Evolutionary conservation across 2,888 invertebrate genomes (phyloP).

Genomic region (Lysandra bellargus): DNA sequence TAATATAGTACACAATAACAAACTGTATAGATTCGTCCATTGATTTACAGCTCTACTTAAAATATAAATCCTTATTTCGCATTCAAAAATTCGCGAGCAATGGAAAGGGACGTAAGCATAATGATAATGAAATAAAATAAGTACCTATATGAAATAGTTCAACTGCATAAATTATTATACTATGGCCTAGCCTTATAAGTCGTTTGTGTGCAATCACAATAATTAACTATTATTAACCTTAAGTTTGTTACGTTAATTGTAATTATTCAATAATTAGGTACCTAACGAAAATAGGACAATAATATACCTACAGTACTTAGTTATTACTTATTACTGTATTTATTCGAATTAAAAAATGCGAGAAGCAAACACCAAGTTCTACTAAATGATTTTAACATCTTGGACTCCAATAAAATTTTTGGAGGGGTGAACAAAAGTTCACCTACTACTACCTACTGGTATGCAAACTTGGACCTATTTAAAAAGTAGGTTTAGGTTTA

Average conservation of each 20-base stretch:
- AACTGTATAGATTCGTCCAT: too few species aligned
- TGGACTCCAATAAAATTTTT: too few species aligned
- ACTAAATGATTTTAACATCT: too few species aligned
- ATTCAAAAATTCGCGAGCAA: too few species aligned
- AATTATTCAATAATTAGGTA: slow-evolving; percentile 2
- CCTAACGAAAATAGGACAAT: background rate
- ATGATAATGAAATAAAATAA: background rate
- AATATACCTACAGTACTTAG: background rate
- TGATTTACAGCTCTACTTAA: too few species aligned
- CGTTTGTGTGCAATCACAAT: slow-evolving; percentile 15
- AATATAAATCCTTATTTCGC: too few species aligned
- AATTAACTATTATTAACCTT: slow-evolving; percentile 18
- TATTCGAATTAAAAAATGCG: background rate
- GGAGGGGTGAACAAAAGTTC: too few species aligned
- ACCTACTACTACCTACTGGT: too few species aligned
- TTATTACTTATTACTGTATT: background rate
- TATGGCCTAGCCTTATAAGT: background rate
- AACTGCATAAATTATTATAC: background rate
- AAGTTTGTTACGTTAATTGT: slow-evolving; percentile 11
- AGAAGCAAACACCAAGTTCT: background rate
- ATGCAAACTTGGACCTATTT: too few species aligned
- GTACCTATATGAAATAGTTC: background rate
- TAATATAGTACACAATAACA: too few species aligned
- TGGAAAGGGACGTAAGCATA: too few species aligned
- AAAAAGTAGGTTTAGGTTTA: too few species aligned